Conservation (phyloP, 2,113 vertebrate genomes). For the Pelodiscus sinensis region DNA sequence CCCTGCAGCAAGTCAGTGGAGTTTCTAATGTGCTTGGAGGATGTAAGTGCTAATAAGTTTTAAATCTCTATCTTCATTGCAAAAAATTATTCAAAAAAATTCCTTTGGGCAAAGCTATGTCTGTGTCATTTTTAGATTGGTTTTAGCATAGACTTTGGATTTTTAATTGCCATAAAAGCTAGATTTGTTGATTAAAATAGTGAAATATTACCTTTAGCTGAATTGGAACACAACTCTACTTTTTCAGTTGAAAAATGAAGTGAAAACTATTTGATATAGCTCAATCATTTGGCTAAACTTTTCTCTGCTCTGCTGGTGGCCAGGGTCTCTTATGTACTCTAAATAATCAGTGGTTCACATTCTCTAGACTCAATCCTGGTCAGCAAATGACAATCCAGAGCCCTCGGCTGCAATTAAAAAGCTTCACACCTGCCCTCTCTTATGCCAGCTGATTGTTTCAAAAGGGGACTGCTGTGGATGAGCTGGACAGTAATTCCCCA, state of each 20-base stretch:
- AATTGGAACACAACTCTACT: rapidly evolving
- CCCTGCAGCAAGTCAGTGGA: background rate
- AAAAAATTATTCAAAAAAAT: background rate
- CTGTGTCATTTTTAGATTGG: background rate
- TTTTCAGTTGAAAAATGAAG: background rate
- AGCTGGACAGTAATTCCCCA: constrained; percentile 16
- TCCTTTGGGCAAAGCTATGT: background rate
- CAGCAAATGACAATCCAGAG: constrained; percentile 31
- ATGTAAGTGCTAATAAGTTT: background rate
- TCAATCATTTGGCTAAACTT: background rate
- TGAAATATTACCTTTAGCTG: background rate
- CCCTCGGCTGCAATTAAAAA: constrained; percentile 17
- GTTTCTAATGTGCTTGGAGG: background rate
- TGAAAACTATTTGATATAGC: background rate
- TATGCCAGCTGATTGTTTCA: constrained; percentile 3
- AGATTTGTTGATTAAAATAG: background rate
- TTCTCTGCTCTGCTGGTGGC: background rate
- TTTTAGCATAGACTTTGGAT: background rate
- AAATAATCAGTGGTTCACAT: constrained; percentile 16
- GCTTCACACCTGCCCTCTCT: constrained; percentile 39
- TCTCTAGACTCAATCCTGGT: constrained; percentile 34
- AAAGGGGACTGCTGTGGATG: background rate
- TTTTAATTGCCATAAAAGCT: background rate
- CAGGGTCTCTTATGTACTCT: background rate
- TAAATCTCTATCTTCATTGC: background rate